phyloP scores from a whole-genome alignment of 2,113 vertebrate species.

The Phainopepla nitens region DNA sequence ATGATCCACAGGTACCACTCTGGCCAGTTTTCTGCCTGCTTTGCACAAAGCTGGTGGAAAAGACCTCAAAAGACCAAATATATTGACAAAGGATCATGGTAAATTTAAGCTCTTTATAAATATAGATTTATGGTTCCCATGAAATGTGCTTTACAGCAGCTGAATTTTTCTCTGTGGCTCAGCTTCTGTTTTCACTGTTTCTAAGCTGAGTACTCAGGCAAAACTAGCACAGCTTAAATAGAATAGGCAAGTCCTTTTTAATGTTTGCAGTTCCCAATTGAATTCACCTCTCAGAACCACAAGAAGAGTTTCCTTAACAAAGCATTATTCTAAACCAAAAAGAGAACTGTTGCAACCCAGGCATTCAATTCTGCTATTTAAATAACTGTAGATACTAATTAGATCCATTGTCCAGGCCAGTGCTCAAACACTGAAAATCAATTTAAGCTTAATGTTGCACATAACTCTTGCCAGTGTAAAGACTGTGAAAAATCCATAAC shows the following conservation, averaged over 20 bases:
- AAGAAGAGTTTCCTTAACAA: neutral
- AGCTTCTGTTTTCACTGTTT: neutral
- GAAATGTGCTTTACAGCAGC: neutral
- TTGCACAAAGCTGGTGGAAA: neutral
- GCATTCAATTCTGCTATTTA: neutral
- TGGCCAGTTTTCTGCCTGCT: neutral
- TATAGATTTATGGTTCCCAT: neutral
- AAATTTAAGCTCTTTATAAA: neutral
- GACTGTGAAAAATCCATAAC: constrained; percentile 1
- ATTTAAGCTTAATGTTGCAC: constrained; percentile 30
- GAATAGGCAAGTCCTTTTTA: neutral
- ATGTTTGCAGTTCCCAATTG: neutral
- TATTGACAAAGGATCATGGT: neutral
- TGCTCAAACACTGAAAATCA: constrained; percentile 3
- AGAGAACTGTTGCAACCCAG: neutral
- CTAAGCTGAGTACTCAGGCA: neutral
- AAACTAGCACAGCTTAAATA: neutral
- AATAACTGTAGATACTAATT: constrained; percentile 1
- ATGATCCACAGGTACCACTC: neutral
- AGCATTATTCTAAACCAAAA: neutral
- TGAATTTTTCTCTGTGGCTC: neutral
- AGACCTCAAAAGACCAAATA: neutral
- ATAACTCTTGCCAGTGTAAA: constrained; percentile 16
- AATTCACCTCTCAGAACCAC: neutral
- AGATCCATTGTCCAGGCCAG: neutral